A percentile compares a stretch with the other conserved stretches of the same genome.
Evolutionary conservation across 1,140 invertebrate genomes (phyloP).

Genomic region (Diuraphis noxia): DNA sequence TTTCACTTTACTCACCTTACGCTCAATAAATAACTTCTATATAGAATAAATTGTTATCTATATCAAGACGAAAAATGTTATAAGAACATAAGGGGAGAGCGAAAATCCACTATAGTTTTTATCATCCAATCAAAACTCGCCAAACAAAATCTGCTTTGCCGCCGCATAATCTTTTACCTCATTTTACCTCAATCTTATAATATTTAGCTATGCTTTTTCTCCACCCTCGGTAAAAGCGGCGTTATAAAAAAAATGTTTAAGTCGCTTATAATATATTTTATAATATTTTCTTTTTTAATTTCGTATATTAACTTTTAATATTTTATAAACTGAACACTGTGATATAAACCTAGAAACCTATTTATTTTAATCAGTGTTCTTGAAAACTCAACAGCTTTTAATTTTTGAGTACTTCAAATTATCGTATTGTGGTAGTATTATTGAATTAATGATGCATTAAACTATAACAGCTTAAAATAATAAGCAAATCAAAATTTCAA

Average conservation of each 20-base stretch:
- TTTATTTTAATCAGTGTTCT: neutral
- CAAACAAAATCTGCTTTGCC: slow-evolving; percentile 36
- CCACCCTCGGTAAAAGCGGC: neutral
- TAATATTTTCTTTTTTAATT: neutral
- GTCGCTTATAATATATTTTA: neutral
- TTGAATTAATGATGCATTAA: neutral
- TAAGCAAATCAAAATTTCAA: neutral
- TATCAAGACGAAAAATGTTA: neutral
- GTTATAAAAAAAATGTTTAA: slow-evolving; percentile 3
- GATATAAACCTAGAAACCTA: neutral
- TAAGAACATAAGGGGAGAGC: neutral
- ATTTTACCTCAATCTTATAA: neutral
- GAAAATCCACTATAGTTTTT: neutral
- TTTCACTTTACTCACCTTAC: neutral
- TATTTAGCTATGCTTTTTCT: neutral
- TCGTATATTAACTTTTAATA: neutral
- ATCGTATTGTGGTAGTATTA: neutral
- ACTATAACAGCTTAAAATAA: neutral
- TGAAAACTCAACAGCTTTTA: neutral
- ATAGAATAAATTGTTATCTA: neutral
- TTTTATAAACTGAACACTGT: neutral
- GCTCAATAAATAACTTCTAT: neutral
- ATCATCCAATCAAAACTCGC: slow-evolving; percentile 9
- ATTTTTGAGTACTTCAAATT: neutral
- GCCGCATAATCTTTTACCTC: slow-evolving; percentile 27